Conservation (phyloP, 2,113 vertebrate genomes). For the Percina caprodes region DNA sequence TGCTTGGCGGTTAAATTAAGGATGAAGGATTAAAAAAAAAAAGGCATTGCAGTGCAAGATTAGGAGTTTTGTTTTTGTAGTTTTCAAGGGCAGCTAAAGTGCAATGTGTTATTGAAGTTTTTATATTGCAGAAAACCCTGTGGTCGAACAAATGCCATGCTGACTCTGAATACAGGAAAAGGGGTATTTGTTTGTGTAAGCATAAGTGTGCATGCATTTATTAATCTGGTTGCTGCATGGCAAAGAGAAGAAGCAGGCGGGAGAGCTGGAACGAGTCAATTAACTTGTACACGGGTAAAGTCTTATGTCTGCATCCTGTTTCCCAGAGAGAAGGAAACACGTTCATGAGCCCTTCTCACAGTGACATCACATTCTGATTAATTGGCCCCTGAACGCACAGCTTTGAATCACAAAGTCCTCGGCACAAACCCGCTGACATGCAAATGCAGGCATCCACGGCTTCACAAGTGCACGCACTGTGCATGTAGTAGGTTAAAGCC, state of each 20-base stretch:
- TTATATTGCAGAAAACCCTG: not conserved
- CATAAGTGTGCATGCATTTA: not conserved
- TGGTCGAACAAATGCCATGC: not conserved
- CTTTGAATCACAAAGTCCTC: conserved; percentile 60
- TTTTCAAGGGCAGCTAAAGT: conserved; percentile 6
- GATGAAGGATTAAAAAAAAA: conserved; percentile 2
- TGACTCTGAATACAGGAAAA: not conserved
- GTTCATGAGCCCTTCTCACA: conserved; percentile 50
- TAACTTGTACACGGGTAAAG: conserved; percentile 50
- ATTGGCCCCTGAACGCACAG: conserved; percentile 59
- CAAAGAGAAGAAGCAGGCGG: not conserved
- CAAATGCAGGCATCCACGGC: conserved; percentile 2
- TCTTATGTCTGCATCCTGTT: conserved; percentile 44
- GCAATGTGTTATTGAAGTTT: conserved; percentile 8
- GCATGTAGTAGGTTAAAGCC: conserved; percentile 24
- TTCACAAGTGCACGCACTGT: conserved; percentile 30
- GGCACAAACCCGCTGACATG: conserved; percentile 25
- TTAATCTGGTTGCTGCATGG: not conserved
- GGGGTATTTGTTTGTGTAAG: no score
- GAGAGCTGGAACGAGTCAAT: conserved; percentile 10
- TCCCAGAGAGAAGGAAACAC: conserved; percentile 44
- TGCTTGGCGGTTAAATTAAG: conserved; percentile 20
- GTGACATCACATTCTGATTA: conserved; percentile 62
- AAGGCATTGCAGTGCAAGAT: not conserved
- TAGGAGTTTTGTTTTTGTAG: not conserved